Evolutionary conservation across 1,140 invertebrate species (phyloP), one percentile per base, ranked within the genome.

Genomic region (Agrilus planipennis): DNA sequence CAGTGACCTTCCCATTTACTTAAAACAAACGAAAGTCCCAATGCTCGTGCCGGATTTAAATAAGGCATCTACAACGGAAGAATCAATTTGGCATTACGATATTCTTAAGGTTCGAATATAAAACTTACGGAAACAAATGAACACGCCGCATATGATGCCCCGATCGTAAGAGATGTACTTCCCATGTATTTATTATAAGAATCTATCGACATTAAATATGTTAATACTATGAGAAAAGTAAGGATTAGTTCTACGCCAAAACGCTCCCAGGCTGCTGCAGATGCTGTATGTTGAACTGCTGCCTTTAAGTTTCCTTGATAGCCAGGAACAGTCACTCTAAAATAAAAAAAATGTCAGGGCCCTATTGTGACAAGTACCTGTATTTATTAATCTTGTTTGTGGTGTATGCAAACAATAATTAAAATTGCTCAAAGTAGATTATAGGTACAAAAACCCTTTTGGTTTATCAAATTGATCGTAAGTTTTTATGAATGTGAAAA

Each of bases 1-100:
- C 89, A 94, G 54, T 92, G 89, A 48, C 81, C 73, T 21, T 85
- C 79, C 84, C 86, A 94, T 48, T 76, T 77, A 52, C 88, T 88
- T 46, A 86, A 75, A 5, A 93, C 85, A 60, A 93, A 88, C 0
- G 89, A 83, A 11, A 86, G 86, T 3, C 89, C 89, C 29, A 94
- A 63, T 0, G 89, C 86, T 49, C 90, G 67, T 0, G 89, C 88
- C 4, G 91, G 90, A 63, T 95, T 95, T 58, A 94, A 65, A 40
- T 76, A 84, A 1, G 83, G 82, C 71, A 80, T 83, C 83, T 86
- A 69, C n/a, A 72, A 36, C 2, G 23, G 14, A 21, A 7, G 14
- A 32, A 70, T 47, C 15, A 32, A 23, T 29, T 25, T 25, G 21
- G n/a, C 23, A 38, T 42, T 22, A 34, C 1, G 2, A 40, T 40